Conservation (phyloP, 2,888 invertebrate genomes). For the Lissocephala sabroskyi region DNA sequence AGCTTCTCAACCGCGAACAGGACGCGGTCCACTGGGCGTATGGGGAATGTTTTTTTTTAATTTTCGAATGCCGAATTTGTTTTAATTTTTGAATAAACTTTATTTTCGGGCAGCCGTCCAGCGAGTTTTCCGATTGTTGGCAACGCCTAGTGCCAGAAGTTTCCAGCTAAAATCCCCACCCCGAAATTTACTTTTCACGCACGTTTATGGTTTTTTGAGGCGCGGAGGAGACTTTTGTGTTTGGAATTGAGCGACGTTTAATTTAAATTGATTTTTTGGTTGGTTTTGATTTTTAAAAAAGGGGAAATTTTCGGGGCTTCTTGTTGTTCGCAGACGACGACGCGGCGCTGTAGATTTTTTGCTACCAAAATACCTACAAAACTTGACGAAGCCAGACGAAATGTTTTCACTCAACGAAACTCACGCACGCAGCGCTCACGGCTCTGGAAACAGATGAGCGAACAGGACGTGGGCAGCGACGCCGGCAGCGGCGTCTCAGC, state of each 20-base stretch:
- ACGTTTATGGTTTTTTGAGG: conserved; percentile 8
- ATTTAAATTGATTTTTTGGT: not conserved
- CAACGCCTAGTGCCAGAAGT: conserved; percentile 42
- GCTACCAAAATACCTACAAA: conserved; percentile 58
- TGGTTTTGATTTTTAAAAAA: conserved; percentile 2
- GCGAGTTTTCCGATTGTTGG: conserved; percentile 28
- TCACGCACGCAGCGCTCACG: conserved; percentile 23
- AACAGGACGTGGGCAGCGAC: conserved; percentile 15
- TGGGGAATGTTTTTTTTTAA: conserved; percentile 27
- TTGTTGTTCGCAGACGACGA: conserved; percentile 16
- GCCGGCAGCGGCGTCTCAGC: conserved; percentile 33
- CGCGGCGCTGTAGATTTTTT: conserved; percentile 36
- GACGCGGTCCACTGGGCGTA: conserved; percentile 50
- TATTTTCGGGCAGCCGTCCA: conserved; percentile 2
- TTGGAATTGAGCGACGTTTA: not conserved
- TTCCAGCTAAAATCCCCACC: not conserved
- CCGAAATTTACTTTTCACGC: not conserved
- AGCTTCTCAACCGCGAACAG: too few species aligned
- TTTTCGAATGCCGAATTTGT: conserved; percentile 2
- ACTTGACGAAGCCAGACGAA: conserved; percentile 54
- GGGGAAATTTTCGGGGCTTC: not conserved
- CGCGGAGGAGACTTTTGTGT: not conserved
- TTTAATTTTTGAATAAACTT: conserved; percentile 4
- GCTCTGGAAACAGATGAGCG: conserved; percentile 4
- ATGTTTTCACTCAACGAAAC: conserved; percentile 56